phyloP scores from a whole-genome alignment of 2,113 vertebrate species.

The Archilochus colubris region DNA sequence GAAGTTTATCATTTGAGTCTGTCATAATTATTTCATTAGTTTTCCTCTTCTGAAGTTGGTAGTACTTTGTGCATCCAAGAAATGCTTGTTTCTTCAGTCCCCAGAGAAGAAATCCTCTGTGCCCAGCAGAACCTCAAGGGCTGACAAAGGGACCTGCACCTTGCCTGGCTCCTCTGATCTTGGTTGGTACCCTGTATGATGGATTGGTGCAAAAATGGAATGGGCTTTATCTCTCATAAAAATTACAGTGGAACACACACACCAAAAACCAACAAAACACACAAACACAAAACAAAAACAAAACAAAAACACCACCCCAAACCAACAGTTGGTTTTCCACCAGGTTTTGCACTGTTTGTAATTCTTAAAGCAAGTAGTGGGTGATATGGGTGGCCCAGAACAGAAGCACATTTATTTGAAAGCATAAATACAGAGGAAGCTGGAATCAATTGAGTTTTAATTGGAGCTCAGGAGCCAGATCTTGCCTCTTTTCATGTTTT shows the following conservation, averaged over 20 bases:
- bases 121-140: neutral
- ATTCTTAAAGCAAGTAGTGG: neutral
- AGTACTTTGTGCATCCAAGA: neutral
- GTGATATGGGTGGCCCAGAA: neutral
- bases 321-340: neutral
- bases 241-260: neutral
- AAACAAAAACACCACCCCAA: too few species aligned
- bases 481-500: neutral
- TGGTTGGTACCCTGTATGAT: neutral
- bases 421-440: neutral
- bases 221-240: neutral
- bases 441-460: neutral
- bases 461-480: neutral
- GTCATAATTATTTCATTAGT: neutral
- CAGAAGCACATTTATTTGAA: neutral
- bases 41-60: neutral
- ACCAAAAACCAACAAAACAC: too few species aligned
- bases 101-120: neutral
- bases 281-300: too few species aligned
- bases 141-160: neutral
- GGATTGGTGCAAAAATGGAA: neutral
- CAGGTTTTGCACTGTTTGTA: neutral
- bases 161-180: neutral
- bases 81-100: conserved; percentile 1
- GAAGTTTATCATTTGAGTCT: neutral